Evolutionary conservation across 1,140 invertebrate genomes (phyloP).

Genomic region (Trachymyrmex cornetzi): DNA sequence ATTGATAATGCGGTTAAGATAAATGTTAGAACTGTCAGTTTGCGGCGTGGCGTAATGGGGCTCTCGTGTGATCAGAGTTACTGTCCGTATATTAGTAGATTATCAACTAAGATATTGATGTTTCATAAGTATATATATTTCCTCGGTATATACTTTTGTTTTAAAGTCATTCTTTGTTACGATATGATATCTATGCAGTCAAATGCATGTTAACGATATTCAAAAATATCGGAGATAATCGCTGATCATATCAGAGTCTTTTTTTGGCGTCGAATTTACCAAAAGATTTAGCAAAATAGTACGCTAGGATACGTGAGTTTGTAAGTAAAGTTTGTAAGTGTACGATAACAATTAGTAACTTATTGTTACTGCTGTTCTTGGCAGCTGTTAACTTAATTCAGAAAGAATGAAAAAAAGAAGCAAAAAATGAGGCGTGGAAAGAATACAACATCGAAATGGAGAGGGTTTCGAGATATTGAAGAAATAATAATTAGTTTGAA

Average conservation of each 20-base stretch:
- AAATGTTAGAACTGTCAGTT: conserved; percentile 33
- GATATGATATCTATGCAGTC: not conserved
- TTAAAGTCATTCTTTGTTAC: not conserved
- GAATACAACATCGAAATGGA: not conserved
- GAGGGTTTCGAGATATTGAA: not conserved
- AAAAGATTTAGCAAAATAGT: conserved; percentile 80
- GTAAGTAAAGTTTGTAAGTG: conserved; percentile 86
- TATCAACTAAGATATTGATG: not conserved
- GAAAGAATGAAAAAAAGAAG: not conserved
- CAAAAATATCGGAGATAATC: not conserved
- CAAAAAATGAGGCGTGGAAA: not conserved
- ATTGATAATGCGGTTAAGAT: conserved; percentile 40
- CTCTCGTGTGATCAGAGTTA: conserved; percentile 36
- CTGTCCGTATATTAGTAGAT: not conserved
- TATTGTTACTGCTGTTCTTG: conserved; percentile 63
- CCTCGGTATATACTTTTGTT: not conserved
- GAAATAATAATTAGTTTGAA: conserved; percentile 22
- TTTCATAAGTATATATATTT: not conserved
- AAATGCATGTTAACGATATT: not conserved
- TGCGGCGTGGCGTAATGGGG: conserved; percentile 20
- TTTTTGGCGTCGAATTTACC: conserved; percentile 79
- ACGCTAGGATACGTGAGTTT: conserved; percentile 76
- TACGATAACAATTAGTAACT: conserved; percentile 83
- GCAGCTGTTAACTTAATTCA: conserved; percentile 12
- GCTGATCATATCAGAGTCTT: not conserved